A percentile compares a stretch with the other conserved stretches of the same genome.
phyloP scores from a whole-genome alignment of 2,113 vertebrate species.

The Irena cyanogastra region DNA sequence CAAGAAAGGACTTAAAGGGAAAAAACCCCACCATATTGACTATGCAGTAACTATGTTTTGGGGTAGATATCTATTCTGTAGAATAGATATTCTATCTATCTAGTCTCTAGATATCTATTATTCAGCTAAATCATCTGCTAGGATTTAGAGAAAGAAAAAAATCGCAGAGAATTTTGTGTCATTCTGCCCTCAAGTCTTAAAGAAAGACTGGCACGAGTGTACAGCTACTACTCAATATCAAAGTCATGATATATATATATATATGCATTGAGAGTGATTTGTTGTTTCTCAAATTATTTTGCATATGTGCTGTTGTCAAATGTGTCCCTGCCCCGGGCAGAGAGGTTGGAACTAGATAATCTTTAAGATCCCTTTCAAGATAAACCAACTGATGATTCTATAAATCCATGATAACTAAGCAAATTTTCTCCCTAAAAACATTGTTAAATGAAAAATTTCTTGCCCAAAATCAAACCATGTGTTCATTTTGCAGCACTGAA shows the following conservation, averaged over 20 bases:
- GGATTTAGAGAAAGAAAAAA: neutral
- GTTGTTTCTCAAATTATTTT: neutral
- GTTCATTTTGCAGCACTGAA: neutral
- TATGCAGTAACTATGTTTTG: neutral
- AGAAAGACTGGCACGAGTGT: neutral
- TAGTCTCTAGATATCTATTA: neutral
- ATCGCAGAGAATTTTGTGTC: neutral
- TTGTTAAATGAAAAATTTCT: neutral
- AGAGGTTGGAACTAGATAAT: fast-evolving
- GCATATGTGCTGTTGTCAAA: neutral
- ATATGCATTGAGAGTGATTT: neutral
- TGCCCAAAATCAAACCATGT: neutral
- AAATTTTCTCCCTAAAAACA: neutral
- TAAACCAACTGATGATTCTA: neutral
- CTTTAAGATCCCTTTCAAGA: neutral
- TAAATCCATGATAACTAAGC: neutral
- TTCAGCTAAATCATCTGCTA: neutral
- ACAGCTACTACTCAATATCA: fast-evolving
- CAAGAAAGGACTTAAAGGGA: neutral
- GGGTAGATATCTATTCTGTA: neutral
- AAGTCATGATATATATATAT: neutral
- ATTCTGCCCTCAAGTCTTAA: neutral
- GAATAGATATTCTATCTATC: too few relatives aligned
- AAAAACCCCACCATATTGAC: fast-evolving
- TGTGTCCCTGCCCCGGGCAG: fast-evolving